These are phyloP conservation scores for Drosophila tripunctata DNA, from an alignment of 2,888 invertebrate species.

Conservation along the genomic window DNA sequence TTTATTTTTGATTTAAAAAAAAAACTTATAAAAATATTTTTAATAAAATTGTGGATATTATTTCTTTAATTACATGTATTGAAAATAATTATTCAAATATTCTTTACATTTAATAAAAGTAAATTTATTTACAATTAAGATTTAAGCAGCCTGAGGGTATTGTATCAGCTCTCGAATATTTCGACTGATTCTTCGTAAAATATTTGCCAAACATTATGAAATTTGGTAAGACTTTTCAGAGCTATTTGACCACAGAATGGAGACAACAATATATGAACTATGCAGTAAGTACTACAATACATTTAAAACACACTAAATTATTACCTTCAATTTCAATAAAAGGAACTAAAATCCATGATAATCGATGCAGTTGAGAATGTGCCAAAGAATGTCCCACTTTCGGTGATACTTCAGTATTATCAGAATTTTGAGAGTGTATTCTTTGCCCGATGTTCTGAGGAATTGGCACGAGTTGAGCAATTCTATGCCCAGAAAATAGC, in stretches of 20 bases:
- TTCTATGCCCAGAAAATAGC: slow-evolving; percentile 98
- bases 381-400: slow-evolving; percentile 84
- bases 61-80: no score
- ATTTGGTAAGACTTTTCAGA: slow-evolving; percentile 97
- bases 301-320: neutral
- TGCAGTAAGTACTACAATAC: slow-evolving; percentile 85
- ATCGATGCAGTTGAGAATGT: slow-evolving; percentile 93
- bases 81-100: neutral
- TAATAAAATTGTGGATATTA: no score
- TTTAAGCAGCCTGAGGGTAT: neutral
- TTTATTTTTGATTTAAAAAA: no score
- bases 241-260: slow-evolving; percentile 99
- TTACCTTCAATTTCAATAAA: rapidly evolving
- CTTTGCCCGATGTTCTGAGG: slow-evolving; percentile 95
- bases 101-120: neutral
- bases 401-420: slow-evolving; percentile 10
- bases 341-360: slow-evolving; percentile 94
- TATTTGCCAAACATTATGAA: slow-evolving; percentile 88
- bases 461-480: slow-evolving; percentile 96
- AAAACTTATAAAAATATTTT: no score
- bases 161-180: no score
- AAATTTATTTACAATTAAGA: neutral
- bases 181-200: neutral
- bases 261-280: slow-evolving; percentile 97
- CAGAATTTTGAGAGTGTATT: slow-evolving; percentile 89